Percentiles rank a stretch among this genome's conserved stretches.
Conservation (phyloP, 2,797 vertebrate species). For the Tapirus indicus region DNA sequence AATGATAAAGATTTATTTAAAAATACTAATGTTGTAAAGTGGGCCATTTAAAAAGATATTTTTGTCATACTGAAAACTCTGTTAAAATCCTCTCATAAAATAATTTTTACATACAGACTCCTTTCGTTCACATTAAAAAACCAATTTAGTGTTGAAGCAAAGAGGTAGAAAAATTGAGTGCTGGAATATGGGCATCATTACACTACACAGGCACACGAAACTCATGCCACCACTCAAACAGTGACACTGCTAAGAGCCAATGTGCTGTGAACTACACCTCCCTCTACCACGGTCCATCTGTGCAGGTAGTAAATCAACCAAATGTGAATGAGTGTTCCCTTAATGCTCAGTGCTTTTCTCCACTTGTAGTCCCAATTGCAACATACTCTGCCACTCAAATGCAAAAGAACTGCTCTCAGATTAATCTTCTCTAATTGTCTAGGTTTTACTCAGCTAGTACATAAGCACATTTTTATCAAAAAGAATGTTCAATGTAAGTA, state of each 20-base stretch:
- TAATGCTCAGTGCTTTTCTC: conserved; percentile 68
- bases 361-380: conserved; percentile 66
- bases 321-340: conserved; percentile 67
- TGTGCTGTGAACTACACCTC: conserved; percentile 85
- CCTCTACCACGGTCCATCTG: conserved; percentile 76
- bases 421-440: conserved; percentile 26
- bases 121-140: conserved; percentile 50
- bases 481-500: conserved; percentile 24
- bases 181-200: conserved; percentile 90
- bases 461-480: conserved; percentile 1
- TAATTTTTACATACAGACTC: background rate
- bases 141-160: background rate
- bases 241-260: conserved; percentile 84
- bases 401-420: conserved; percentile 49
- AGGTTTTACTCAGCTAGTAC: conserved; percentile 58
- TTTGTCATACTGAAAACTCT: conserved; percentile 32
- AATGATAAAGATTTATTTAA: conserved; percentile 30
- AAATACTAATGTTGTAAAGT: conserved; percentile 50
- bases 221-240: conserved; percentile 81
- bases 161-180: conserved; percentile 68
- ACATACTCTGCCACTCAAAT: conserved; percentile 48
- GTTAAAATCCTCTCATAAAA: background rate
- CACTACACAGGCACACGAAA: conserved; percentile 55
- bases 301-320: conserved; percentile 75
- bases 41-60: conserved; percentile 43